Evolutionary conservation across 2,113 vertebrate species (phyloP), one percentile per base, ranked within the genome.

Genomic region (Stercorarius parasiticus): DNA sequence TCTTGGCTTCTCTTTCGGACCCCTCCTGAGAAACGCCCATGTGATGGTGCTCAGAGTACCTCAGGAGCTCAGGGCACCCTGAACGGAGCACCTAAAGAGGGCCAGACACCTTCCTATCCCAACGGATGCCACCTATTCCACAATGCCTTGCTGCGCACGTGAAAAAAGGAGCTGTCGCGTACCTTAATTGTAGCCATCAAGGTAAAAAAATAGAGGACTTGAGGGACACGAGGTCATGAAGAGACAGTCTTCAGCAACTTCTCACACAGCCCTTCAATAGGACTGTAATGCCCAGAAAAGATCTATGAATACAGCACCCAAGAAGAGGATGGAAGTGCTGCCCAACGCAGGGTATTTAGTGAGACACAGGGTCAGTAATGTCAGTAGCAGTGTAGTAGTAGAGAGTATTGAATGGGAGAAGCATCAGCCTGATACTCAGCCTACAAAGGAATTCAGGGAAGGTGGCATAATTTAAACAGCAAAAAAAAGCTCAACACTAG

Each of bases 121-220:
- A 14, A 29, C 5, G 2, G 52, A 56, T 12, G 38, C 3, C 4
- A 47, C 9, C 15, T 43, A 30, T 66, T 66, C n/a, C 20, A 38
- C 49, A 78, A 59, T 10, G 38, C 22, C 1, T 1, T 53, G 50
- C 27, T 74, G 42, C 56, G 52, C 45, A 14, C 6, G 3, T 18
- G 26, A 53, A 43, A 22, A 82, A 80, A 76, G 11, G 4, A 40
- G 4, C 6, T 27, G 17, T 36, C 0, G 0, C 2, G 4, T 17
- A 26, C 5, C 47, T 43, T 65, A 55, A n/a, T 1, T 55, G 38
- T 34, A 52, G 49, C 2, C 5, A 22, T 17, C 16, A 27, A 89
- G 29, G 2, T 2, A 69, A 91, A 88, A 61, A 5, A 3, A 42
- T 15, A 58, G 32, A 79, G 52, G 7, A 82, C 27, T 38, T 69